phyloP scores from a whole-genome alignment of 2,888 invertebrate species.

The Pachliopta kotzebuea region DNA sequence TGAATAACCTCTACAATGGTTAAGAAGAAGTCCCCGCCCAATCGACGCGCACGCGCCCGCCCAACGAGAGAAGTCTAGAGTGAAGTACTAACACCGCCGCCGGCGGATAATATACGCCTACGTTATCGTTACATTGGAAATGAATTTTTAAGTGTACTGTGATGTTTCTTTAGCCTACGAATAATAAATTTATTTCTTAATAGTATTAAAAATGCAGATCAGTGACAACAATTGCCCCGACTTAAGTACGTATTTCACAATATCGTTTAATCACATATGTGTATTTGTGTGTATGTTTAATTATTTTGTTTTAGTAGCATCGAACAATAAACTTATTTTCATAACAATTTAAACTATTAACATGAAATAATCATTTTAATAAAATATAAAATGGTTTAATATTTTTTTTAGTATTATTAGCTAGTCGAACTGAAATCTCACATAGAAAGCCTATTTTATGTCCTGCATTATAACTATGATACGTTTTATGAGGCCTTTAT shows the following conservation, averaged over 20 bases:
- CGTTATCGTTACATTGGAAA: slow-evolving; percentile 50
- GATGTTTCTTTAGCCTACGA: slow-evolving; percentile 45
- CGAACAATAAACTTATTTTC: too few relatives aligned
- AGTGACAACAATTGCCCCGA: not conserved
- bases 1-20: slow-evolving; percentile 36
- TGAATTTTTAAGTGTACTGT: slow-evolving; percentile 40
- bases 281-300: not conserved
- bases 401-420: too few relatives aligned
- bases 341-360: too few relatives aligned
- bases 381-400: too few relatives aligned
- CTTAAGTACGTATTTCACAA: not conserved
- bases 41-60: slow-evolving; percentile 66
- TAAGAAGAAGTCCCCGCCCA: slow-evolving; percentile 65
- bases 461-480: too few relatives aligned
- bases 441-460: too few relatives aligned
- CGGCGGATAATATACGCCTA: slow-evolving; percentile 72
- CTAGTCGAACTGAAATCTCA: too few relatives aligned
- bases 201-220: not conserved
- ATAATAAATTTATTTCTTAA: slow-evolving; percentile 27
- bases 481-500: too few relatives aligned
- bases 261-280: not conserved
- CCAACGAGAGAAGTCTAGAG: slow-evolving; percentile 37
- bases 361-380: too few relatives aligned
- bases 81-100: slow-evolving; percentile 44
- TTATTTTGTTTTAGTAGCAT: not conserved